These are phyloP conservation scores for Drosophila lowei DNA, from an alignment of 1,140 invertebrate species.

Conservation along the genomic window DNA sequence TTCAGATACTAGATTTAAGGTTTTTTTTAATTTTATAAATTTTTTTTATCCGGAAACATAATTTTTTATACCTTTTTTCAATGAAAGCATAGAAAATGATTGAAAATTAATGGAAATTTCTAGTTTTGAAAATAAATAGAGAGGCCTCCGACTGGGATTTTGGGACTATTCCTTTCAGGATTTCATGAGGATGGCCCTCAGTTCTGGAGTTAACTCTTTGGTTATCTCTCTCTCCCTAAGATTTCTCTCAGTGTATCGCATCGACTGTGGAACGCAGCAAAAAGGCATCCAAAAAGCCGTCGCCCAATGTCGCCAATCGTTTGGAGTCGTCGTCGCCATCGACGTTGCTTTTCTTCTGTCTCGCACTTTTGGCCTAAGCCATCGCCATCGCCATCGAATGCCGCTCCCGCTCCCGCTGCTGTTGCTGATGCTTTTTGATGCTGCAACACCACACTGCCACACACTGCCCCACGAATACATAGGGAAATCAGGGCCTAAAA, in stretches of 20 bases:
- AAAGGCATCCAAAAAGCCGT: constrained; percentile 46
- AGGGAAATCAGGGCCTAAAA: constrained; percentile 55
- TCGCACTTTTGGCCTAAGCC: constrained; percentile 69
- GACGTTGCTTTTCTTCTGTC: constrained; percentile 54
- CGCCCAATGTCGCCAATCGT: constrained; percentile 50
- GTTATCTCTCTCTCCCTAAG: too few relatives aligned
- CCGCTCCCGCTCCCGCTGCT: background rate
- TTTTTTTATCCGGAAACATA: too few relatives aligned
- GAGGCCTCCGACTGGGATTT: too few relatives aligned
- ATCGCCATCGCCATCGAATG: constrained; percentile 42
- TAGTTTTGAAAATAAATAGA: too few relatives aligned
- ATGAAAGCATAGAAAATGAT: too few relatives aligned
- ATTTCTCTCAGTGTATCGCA: constrained; percentile 35
- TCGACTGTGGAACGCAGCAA: background rate
- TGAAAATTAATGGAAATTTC: too few relatives aligned
- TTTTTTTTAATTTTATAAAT: too few relatives aligned
- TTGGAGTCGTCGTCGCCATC: constrained; percentile 23
- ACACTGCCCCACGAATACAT: constrained; percentile 29
- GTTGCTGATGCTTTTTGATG: constrained; percentile 43
- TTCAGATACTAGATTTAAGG: too few relatives aligned
- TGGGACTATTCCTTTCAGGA: too few relatives aligned
- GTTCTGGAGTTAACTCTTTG: background rate
- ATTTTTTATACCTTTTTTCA: too few relatives aligned
- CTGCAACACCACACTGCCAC: constrained; percentile 46
- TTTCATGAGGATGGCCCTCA: too few relatives aligned